Percentiles rank a stretch among this genome's conserved stretches.
phyloP scores from a whole-genome alignment of 2,888 invertebrate genomes.

The Drosophila quinaria region DNA sequence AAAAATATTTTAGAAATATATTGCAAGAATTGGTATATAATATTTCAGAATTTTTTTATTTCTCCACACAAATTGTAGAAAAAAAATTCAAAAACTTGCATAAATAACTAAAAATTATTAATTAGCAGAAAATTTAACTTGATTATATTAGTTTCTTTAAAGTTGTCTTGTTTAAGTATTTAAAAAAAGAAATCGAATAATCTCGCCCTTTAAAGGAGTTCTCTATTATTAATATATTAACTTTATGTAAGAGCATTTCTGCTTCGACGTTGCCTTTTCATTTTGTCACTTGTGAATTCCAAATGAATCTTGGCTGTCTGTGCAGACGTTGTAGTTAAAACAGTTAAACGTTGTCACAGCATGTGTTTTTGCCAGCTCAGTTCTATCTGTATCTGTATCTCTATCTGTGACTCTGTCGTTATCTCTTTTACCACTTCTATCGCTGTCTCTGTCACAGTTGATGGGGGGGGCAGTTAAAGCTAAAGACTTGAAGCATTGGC shows the following conservation, averaged over 20 bases:
- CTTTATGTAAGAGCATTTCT: neutral
- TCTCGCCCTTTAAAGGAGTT: too few relatives aligned
- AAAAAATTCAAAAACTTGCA: too few relatives aligned
- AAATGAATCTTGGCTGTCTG: neutral
- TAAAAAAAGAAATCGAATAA: too few relatives aligned
- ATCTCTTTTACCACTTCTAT: constrained; percentile 4
- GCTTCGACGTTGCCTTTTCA: neutral
- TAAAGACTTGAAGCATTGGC: constrained; percentile 34
- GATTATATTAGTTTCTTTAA: too few relatives aligned
- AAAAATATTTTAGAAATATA: too few relatives aligned
- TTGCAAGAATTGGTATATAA: too few relatives aligned
- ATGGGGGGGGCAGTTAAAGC: neutral
- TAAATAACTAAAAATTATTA: too few relatives aligned
- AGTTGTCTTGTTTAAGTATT: too few relatives aligned
- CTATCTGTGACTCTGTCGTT: neutral
- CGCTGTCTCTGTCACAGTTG: constrained; percentile 10
- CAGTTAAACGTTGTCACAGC: constrained; percentile 9
- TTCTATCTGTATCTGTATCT: neutral
- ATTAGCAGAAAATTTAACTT: too few relatives aligned
- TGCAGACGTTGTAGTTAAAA: constrained; percentile 3
- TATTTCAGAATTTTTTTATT: too few relatives aligned
- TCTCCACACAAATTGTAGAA: too few relatives aligned
- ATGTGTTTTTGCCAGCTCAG: constrained; percentile 4
- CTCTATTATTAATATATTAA: too few relatives aligned
- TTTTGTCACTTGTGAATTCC: neutral